phyloP scores from a whole-genome alignment of 2,888 invertebrate species.

The Leucophenga maculata region DNA sequence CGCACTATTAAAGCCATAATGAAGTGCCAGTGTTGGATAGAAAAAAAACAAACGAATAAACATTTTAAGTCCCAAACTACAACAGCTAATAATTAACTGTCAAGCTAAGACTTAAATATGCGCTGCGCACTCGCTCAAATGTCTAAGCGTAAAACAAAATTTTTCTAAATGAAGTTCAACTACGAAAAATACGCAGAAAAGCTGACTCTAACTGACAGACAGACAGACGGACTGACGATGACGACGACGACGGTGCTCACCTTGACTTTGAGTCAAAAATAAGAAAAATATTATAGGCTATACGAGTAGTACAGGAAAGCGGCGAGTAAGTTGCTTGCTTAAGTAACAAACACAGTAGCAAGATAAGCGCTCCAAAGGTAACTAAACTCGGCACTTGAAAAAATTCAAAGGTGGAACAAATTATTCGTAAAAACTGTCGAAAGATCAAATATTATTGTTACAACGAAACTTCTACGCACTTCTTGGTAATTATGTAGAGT shows the following conservation, averaged over 20 bases:
- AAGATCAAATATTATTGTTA: constrained; percentile 35
- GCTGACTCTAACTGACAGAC: no score
- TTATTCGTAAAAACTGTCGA: constrained; percentile 15
- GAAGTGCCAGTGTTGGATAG: background rate
- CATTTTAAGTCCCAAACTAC: no score
- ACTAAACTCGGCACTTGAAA: constrained; percentile 28
- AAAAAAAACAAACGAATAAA: no score
- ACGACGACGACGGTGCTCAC: constrained; percentile 41
- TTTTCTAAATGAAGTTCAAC: constrained; percentile 10
- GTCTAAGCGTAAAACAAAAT: constrained; percentile 1
- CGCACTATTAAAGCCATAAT: constrained; percentile 3
- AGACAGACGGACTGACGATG: background rate
- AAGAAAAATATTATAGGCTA: constrained; percentile 18
- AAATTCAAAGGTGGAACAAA: constrained; percentile 3
- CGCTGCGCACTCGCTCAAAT: background rate
- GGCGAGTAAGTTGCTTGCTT: constrained; percentile 16
- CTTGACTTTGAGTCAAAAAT: constrained; percentile 59
- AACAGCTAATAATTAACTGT: constrained; percentile 51
- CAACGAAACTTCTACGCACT: constrained; percentile 31
- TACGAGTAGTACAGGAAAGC: background rate
- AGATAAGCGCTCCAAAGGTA: constrained; percentile 53
- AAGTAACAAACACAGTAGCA: constrained; percentile 46
- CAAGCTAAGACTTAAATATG: constrained; percentile 29
- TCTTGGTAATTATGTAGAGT: no score
- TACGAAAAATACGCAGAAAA: constrained; percentile 24